These are phyloP conservation scores for Scaptomyza cyrtandrae DNA, from an alignment of 2,888 invertebrate genomes.

Conservation along the genomic window DNA sequence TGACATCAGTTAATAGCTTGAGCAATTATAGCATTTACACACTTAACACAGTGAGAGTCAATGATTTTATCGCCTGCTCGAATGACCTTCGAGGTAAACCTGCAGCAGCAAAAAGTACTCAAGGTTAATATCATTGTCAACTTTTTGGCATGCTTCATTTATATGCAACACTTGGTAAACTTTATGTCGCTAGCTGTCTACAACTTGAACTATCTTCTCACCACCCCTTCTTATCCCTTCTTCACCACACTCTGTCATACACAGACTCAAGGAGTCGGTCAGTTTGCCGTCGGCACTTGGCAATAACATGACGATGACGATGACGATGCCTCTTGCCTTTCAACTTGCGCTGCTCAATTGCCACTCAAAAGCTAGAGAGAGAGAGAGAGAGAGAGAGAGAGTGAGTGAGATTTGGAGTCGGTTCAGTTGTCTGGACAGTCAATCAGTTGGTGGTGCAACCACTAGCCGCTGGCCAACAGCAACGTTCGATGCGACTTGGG, in stretches of 20 bases:
- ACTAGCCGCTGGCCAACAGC: conserved; percentile 7
- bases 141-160: conserved; percentile 72
- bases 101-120: conserved; percentile 42
- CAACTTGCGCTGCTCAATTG: conserved; percentile 53
- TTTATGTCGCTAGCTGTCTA: conserved; percentile 15
- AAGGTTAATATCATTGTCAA: conserved; percentile 80
- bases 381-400: conserved; percentile 1
- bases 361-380: conserved; percentile 25
- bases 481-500: conserved; percentile 14
- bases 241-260: neutral
- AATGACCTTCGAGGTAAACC: conserved; percentile 40
- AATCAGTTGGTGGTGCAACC: conserved; percentile 55
- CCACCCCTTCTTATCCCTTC: neutral
- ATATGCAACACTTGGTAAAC: conserved; percentile 64
- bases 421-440: conserved; percentile 55
- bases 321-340: conserved; percentile 20
- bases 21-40: conserved; percentile 1
- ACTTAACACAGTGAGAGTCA: neutral
- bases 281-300: conserved; percentile 63
- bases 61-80: neutral
- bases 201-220: neutral
- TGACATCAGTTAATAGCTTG: neutral
- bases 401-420: neutral
- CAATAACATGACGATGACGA: conserved; percentile 26
- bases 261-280: conserved; percentile 18